Conservation (phyloP, 2,113 vertebrate genomes). For the Poecile atricapillus region DNA sequence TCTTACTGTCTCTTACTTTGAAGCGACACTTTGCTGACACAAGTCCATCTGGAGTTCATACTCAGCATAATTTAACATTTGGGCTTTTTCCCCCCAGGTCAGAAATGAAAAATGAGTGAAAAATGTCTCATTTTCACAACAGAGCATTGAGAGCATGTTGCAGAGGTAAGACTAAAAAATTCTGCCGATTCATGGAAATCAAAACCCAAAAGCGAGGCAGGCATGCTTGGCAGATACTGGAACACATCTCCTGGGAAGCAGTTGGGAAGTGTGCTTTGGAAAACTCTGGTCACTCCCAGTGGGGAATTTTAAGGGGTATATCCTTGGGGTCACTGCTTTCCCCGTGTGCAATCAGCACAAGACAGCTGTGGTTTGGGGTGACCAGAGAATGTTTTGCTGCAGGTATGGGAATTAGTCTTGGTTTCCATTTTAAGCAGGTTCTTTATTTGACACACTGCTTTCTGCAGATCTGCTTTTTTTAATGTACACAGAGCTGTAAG, state of each 20-base stretch:
- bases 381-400: background rate
- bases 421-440: background rate
- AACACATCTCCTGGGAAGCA: background rate
- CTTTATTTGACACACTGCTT: background rate
- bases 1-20: background rate
- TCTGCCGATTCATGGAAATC: background rate
- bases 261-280: background rate
- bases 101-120: background rate
- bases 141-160: background rate
- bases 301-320: background rate
- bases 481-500: background rate
- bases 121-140: background rate
- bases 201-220: background rate
- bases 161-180: slow-evolving; percentile 9
- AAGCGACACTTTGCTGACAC: background rate
- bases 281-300: background rate
- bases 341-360: background rate
- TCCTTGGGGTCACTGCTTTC: background rate
- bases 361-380: background rate
- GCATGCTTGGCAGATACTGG: background rate
- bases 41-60: background rate
- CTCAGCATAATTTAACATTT: background rate
- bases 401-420: background rate
- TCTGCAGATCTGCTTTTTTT: background rate
- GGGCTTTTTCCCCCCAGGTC: background rate